Evolutionary conservation across 2,113 vertebrate genomes (phyloP), one percentile per base, ranked within the genome.

Genomic region (Cyphotilapia sp.): DNA sequence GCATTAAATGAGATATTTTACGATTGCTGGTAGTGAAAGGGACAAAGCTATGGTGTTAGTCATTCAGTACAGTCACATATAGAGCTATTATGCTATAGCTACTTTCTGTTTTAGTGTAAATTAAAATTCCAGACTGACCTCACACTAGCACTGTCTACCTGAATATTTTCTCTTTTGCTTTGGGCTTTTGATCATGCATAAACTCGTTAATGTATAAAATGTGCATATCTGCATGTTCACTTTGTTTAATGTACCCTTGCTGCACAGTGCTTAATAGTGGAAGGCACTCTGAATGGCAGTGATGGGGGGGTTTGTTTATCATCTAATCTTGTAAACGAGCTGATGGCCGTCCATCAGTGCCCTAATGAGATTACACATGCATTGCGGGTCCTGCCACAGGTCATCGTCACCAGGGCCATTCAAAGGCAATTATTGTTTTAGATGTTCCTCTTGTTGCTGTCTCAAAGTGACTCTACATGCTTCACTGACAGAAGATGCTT

Each of bases 301-400:
- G 92, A 94, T 89, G 16, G 74, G 11, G 71, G 29, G 81, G 92
- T 87, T 96, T 90, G 38, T 91, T 94, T 97, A 95, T 96, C 92
- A 91, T 95, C 93, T 97, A 97, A 96, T 97, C 95, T 94, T 91
- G 92, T 96, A 95, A 97, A 97, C 94, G 94, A 96, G 96, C 94
- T 95, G 95, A 93, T 94, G 95, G 95, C 94, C 85, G 94, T 94
- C 92, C 90, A 89, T 95, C 45, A 66, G 94, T 93, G 85, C 87
- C 86, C 94, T 96, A 97, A 96, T 96, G 95, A 97, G 96, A 97
- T 97, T 97, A 97, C 95, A 95, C 94, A 93, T 93, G 94, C 94
- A 94, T 96, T 85, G 76, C 92, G 92, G 95, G 95, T 93, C 95
- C 92, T 96, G 94, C 95, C 94, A 88, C 90, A 90, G 96, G 95